Evolutionary conservation across 2,888 invertebrate species (phyloP).

Genomic region (Ophion ellenae): DNA sequence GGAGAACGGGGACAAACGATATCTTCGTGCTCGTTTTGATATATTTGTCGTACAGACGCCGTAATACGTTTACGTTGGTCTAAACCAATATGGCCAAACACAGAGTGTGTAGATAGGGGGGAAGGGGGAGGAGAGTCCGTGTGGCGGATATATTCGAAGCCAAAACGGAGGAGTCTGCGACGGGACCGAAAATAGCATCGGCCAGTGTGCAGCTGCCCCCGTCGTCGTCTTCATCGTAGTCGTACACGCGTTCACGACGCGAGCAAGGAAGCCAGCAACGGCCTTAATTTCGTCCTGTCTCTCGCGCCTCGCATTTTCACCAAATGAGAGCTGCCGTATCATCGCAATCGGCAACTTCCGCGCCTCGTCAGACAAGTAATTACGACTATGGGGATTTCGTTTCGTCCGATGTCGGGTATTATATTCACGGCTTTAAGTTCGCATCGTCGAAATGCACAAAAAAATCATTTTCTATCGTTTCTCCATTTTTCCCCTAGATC

Average conservation of each 20-base stretch:
- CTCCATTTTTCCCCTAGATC: not conserved
- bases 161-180: conserved; percentile 54
- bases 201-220: conserved; percentile 62
- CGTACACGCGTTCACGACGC: conserved; percentile 35
- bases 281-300: conserved; percentile 43
- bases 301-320: conserved; percentile 9
- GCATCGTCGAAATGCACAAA: too few relatives aligned
- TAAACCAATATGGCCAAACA: conserved; percentile 11
- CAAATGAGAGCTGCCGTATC: not conserved
- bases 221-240: conserved; percentile 41
- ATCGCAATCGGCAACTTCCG: conserved; percentile 11
- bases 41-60: not conserved
- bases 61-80: conserved; percentile 5
- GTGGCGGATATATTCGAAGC: conserved; percentile 53
- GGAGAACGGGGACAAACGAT: too few relatives aligned
- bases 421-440: not conserved
- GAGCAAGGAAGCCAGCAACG: conserved; percentile 27
- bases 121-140: not conserved
- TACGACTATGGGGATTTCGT: not conserved
- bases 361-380: not conserved
- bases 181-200: conserved; percentile 63
- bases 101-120: conserved; percentile 11
- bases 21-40: too few relatives aligned
- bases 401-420: not conserved
- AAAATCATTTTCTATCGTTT: not conserved